Evolutionary conservation across 2,797 vertebrate genomes (phyloP).

Genomic region (Sarcophilus harrisii): DNA sequence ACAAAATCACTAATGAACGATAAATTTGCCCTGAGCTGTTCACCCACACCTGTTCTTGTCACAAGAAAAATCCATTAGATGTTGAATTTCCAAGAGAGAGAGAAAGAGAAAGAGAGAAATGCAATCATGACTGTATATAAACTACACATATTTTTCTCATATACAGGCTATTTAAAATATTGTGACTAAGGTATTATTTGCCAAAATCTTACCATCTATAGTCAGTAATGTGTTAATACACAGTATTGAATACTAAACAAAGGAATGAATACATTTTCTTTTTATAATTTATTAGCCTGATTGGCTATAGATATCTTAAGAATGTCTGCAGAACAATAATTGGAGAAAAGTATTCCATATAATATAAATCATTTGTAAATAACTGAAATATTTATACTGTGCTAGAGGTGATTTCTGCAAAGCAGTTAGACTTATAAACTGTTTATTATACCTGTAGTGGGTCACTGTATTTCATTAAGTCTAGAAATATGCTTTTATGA

Average conservation of each 20-base stretch:
- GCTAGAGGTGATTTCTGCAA: slow-evolving; percentile 46
- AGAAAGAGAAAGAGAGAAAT: slow-evolving; percentile 78
- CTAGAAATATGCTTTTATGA: slow-evolving; percentile 68
- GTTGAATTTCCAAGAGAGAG: slow-evolving; percentile 79
- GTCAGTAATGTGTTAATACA: slow-evolving; percentile 50
- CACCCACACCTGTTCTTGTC: slow-evolving; percentile 89
- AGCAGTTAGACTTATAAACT: slow-evolving; percentile 55
- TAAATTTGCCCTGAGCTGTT: slow-evolving; percentile 88
- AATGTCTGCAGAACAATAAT: slow-evolving; percentile 61
- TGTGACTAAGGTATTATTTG: slow-evolving; percentile 45
- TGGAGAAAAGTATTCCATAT: slow-evolving; percentile 61
- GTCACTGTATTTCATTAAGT: slow-evolving; percentile 67
- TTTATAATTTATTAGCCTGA: slow-evolving; percentile 61
- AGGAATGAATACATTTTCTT: slow-evolving; percentile 62
- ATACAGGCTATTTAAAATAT: slow-evolving; percentile 60
- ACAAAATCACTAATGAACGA: slow-evolving; percentile 90
- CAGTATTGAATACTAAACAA: slow-evolving; percentile 17
- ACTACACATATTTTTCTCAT: slow-evolving; percentile 69
- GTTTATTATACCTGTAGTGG: slow-evolving; percentile 47
- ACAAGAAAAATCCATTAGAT: slow-evolving; percentile 87
- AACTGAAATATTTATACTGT: slow-evolving; percentile 50
- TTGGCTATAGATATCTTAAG: slow-evolving; percentile 47
- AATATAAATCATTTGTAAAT: slow-evolving; percentile 63
- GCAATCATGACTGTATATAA: slow-evolving; percentile 78
- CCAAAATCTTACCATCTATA: slow-evolving; percentile 41